A percentile compares a stretch with the other conserved stretches of the same genome.
Conservation (phyloP, 1,140 invertebrate genomes). For the Tachypleus tridentatus region DNA sequence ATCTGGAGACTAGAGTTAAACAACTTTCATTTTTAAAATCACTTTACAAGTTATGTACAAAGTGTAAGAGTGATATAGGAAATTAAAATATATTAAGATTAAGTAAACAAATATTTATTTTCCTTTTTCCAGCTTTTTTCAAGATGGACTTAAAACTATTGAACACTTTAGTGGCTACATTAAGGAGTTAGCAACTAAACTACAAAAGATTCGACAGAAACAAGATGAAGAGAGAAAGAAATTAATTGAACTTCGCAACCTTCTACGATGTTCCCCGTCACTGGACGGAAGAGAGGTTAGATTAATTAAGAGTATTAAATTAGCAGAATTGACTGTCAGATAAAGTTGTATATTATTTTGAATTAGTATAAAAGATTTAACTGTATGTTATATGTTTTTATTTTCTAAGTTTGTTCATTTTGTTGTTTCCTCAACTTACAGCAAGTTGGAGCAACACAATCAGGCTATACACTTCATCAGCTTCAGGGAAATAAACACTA, state of each 20-base stretch:
- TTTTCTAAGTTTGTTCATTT: too few relatives aligned
- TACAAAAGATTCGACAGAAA: conserved; percentile 80
- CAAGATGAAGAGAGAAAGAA: conserved; percentile 84
- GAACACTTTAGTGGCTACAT: conserved; percentile 93
- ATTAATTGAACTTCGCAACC: conserved; percentile 68
- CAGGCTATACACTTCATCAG: conserved; percentile 79
- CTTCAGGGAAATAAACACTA: conserved; percentile 50
- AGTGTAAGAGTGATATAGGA: too few relatives aligned
- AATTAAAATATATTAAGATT: too few relatives aligned
- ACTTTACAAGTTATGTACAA: too few relatives aligned
- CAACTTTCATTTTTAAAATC: too few relatives aligned
- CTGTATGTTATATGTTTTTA: too few relatives aligned
- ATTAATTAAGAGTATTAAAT: neutral
- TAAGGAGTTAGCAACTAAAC: conserved; percentile 71
- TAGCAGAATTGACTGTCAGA: too few relatives aligned
- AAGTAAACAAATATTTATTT: conserved; percentile 2
- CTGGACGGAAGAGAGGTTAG: conserved; percentile 22
- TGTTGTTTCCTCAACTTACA: too few relatives aligned
- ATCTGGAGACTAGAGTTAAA: too few relatives aligned
- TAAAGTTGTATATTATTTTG: too few relatives aligned
- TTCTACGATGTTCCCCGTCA: conserved; percentile 40
- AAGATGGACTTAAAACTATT: conserved; percentile 91
- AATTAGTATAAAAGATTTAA: too few relatives aligned
- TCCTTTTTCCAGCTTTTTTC: conserved; percentile 60
- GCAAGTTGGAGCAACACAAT: conserved; percentile 4